A percentile compares a stretch with the other conserved stretches of the same genome.
phyloP scores from a whole-genome alignment of 1,140 invertebrate species.

The Aleiodes sp. region DNA sequence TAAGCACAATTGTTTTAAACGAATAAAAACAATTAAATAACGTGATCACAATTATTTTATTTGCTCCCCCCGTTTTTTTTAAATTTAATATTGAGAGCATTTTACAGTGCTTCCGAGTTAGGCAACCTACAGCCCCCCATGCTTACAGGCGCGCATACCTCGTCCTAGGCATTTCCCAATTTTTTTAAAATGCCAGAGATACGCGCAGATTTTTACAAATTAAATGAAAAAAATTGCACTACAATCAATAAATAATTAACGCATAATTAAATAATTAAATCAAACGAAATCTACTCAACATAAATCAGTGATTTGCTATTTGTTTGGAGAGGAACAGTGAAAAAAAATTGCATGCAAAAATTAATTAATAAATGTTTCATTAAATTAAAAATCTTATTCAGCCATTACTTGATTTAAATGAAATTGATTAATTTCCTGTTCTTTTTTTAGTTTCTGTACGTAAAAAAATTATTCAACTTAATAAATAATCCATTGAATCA shows the following conservation, averaged over 20 bases:
- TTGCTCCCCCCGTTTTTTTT: constrained; percentile 45
- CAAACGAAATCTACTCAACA: not conserved
- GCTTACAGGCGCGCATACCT: constrained; percentile 57
- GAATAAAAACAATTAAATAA: constrained; percentile 40
- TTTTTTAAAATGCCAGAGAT: constrained; percentile 25
- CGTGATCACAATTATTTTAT: constrained; percentile 30
- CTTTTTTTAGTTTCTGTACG: not conserved
- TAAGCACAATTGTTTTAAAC: constrained; percentile 43
- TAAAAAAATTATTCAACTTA: not conserved
- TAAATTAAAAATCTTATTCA: constrained; percentile 5
- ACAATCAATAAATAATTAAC: not conserved
- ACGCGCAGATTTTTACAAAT: constrained; percentile 1
- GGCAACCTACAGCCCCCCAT: constrained; percentile 57
- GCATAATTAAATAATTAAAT: constrained; percentile 5
- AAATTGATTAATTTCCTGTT: not conserved
- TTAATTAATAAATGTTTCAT: not conserved
- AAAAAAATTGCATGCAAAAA: constrained; percentile 9
- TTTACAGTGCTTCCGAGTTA: constrained; percentile 49
- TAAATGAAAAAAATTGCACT: not conserved
- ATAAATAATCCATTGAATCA: no score
- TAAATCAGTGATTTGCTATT: not conserved
- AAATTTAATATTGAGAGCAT: constrained; percentile 22
- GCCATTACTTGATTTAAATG: not conserved
- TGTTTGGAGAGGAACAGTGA: not conserved
- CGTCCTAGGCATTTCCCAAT: constrained; percentile 29